phyloP scores from a whole-genome alignment of 2,888 invertebrate species.

The Euzophera pinguis region DNA sequence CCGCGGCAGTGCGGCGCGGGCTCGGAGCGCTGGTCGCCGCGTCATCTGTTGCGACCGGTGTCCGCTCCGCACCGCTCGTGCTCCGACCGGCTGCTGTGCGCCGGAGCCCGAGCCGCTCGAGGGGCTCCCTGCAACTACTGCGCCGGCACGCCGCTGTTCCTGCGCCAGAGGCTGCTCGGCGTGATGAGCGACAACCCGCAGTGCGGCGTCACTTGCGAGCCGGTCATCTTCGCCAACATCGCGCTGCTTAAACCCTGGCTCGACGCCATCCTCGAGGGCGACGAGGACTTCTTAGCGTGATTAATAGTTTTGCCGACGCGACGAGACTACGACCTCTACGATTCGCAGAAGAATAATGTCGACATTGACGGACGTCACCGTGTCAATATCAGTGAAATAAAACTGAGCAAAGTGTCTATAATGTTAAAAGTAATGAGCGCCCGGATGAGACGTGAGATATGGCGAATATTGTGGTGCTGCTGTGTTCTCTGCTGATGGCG shows the following conservation, averaged over 20 bases:
- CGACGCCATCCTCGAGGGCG: constrained; percentile 17
- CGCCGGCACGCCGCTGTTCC: constrained; percentile 55
- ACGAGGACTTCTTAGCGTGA: not conserved
- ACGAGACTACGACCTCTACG: not conserved
- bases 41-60: constrained; percentile 31
- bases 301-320: not conserved
- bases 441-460: constrained; percentile 16
- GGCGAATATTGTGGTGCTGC: constrained; percentile 41
- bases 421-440: too few species aligned
- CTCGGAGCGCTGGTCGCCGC: constrained; percentile 29
- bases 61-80: constrained; percentile 19
- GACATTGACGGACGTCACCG: too few species aligned
- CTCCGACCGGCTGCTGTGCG: constrained; percentile 32
- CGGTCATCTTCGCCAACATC: constrained; percentile 47
- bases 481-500: constrained; percentile 52
- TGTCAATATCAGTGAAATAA: too few species aligned
- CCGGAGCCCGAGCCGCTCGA: constrained; percentile 32
- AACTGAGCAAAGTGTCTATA: too few species aligned
- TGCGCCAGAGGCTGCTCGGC: constrained; percentile 33
- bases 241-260: constrained; percentile 40
- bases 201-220: constrained; percentile 55
- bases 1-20: constrained; percentile 24
- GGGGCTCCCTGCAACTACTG: constrained; percentile 48
- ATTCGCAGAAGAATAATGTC: too few species aligned
- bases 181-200: constrained; percentile 42